Conservation (phyloP, 1,140 invertebrate genomes). For the Achatina immaculata region DNA sequence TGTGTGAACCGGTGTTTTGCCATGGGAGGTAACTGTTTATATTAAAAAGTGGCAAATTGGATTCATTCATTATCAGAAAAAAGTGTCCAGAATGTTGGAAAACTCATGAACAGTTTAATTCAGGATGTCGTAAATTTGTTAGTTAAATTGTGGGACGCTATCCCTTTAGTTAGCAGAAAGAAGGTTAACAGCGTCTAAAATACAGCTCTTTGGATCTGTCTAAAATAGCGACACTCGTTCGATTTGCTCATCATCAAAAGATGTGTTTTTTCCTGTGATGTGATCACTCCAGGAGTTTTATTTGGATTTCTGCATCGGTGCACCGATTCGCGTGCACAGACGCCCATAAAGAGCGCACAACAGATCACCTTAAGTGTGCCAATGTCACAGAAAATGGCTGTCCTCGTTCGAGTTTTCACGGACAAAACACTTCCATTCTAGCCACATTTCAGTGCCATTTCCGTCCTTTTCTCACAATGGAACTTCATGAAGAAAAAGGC, state of each 20-base stretch:
- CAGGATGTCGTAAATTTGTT: not conserved
- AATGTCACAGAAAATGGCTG: not conserved
- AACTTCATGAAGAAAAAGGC: too few relatives aligned
- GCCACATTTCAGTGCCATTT: not conserved
- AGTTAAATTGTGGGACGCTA: too few relatives aligned
- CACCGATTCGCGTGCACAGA: not conserved
- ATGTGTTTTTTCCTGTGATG: not conserved
- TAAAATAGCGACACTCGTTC: not conserved
- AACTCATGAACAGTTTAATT: not conserved
- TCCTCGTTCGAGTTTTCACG: not conserved
- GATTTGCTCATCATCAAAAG: not conserved
- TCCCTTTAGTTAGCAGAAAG: too few relatives aligned
- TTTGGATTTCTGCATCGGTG: not conserved
- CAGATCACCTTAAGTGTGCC: not conserved
- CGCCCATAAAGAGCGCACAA: not conserved
- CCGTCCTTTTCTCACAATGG: not conserved
- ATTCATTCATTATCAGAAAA: too few relatives aligned
- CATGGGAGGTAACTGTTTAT: too few relatives aligned
- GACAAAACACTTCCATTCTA: not conserved
- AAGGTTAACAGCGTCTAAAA: not conserved
- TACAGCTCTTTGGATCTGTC: not conserved
- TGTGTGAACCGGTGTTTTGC: too few relatives aligned
- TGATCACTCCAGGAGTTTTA: not conserved
- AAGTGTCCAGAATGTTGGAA: not conserved
- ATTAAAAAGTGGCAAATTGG: too few relatives aligned